Conservation (phyloP, 1,140 invertebrate genomes). For the Ceratitis capitata region DNA sequence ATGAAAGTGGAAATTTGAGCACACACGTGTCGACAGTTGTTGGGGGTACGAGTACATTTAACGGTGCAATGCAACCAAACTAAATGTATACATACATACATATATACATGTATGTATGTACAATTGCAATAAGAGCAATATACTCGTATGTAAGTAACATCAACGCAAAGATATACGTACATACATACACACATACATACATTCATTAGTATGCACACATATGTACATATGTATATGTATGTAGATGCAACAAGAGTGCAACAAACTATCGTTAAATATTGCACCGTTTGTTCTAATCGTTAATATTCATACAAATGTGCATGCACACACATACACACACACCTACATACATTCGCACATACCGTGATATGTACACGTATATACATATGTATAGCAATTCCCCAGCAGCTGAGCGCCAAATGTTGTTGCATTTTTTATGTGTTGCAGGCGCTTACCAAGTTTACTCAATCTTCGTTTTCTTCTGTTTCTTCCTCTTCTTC, state of each 20-base stretch:
- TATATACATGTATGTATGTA: no score
- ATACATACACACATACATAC: not conserved
- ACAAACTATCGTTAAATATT: constrained; percentile 2
- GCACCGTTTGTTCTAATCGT: not conserved
- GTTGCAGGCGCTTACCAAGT: constrained; percentile 2
- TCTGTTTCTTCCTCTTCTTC: no score
- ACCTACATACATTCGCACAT: no score
- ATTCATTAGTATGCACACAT: not conserved
- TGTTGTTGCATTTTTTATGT: not conserved
- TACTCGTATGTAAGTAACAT: no score
- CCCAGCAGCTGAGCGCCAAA: constrained; percentile 24
- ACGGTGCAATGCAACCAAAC: not conserved
- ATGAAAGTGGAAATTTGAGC: not conserved
- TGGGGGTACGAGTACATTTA: not conserved
- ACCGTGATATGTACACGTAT: no score
- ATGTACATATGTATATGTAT: not conserved
- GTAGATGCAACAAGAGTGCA: not conserved
- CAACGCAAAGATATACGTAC: not conserved
- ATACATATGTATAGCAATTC: no score
- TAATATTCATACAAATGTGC: not conserved
- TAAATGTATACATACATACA: no score
- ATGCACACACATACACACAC: not conserved
- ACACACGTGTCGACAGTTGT: constrained; percentile 4
- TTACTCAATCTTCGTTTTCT: constrained; percentile 34
- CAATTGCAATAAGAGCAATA: not conserved